Conservation (phyloP, 2,113 vertebrate genomes). For the Lucifuga dentata region DNA sequence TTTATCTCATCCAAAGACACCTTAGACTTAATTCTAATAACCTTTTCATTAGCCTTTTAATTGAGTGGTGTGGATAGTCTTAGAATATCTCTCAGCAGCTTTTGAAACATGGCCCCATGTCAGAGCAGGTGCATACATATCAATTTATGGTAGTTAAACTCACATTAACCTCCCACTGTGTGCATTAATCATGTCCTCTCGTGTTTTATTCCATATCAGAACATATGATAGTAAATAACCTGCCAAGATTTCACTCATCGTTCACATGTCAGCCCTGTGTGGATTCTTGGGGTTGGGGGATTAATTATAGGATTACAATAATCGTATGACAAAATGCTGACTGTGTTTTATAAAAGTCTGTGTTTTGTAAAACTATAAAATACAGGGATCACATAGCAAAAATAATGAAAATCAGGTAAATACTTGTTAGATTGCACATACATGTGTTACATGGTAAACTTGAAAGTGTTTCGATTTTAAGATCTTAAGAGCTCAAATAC, state of each 20-base stretch:
- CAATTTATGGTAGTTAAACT: slow-evolving; percentile 60
- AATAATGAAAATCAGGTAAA: too few relatives aligned
- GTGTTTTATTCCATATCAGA: slow-evolving; percentile 25
- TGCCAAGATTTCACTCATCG: background rate
- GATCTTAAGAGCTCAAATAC: background rate
- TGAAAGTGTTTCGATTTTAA: background rate
- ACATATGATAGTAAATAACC: slow-evolving; percentile 25
- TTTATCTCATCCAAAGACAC: slow-evolving; percentile 71
- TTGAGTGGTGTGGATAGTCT: slow-evolving; percentile 49
- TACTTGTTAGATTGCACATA: too few relatives aligned
- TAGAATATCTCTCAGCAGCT: slow-evolving; percentile 52
- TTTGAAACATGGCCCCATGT: slow-evolving; percentile 32
- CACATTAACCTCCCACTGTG: slow-evolving; percentile 33
- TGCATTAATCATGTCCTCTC: slow-evolving; percentile 47
- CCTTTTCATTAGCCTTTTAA: slow-evolving; percentile 74
- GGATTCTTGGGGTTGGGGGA: background rate
- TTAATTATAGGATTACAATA: slow-evolving; percentile 10
- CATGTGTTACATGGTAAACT: background rate
- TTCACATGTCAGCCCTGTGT: slow-evolving; percentile 2
- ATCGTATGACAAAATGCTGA: background rate
- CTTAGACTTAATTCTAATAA: slow-evolving; percentile 68
- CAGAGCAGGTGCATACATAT: slow-evolving; percentile 29
- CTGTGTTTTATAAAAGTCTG: too few relatives aligned
- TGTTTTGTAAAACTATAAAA: too few relatives aligned
- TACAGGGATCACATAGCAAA: too few relatives aligned